Evolutionary conservation across 2,888 invertebrate genomes (phyloP).

Genomic region (Cataglyphis livida): DNA sequence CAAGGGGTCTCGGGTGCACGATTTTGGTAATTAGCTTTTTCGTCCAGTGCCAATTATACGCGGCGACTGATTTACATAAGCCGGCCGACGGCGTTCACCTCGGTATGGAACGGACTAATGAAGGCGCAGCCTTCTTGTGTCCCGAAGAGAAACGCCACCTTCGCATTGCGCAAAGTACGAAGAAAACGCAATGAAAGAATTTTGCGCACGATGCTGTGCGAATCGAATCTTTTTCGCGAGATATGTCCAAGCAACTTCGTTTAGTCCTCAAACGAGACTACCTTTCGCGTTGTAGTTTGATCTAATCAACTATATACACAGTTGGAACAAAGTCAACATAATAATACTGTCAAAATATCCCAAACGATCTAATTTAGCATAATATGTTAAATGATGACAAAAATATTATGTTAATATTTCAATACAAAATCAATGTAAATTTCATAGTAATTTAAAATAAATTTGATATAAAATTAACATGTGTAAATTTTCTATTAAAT

Average conservation of each 20-base stretch:
- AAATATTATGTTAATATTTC: no score
- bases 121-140: slow-evolving; percentile 41
- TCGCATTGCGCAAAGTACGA: slow-evolving; percentile 6
- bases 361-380: no score
- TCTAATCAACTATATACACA: no score
- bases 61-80: slow-evolving; percentile 83
- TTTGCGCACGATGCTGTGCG: not conserved
- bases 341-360: no score
- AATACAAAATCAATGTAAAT: no score
- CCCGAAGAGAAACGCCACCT: slow-evolving; percentile 27
- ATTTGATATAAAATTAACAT: no score
- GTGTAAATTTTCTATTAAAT: no score
- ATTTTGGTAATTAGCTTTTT: slow-evolving; percentile 84
- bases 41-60: slow-evolving; percentile 83
- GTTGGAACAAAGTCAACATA: no score
- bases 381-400: no score
- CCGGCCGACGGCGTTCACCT: slow-evolving; percentile 69
- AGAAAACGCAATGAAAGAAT: not conserved
- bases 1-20: slow-evolving; percentile 76
- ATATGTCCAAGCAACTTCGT: not conserved
- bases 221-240: not conserved
- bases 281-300: not conserved
- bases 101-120: slow-evolving; percentile 75
- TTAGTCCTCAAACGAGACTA: not conserved
- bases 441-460: no score